phyloP scores from a whole-genome alignment of 2,888 invertebrate genomes.

The Eupithecia dodoneata region DNA sequence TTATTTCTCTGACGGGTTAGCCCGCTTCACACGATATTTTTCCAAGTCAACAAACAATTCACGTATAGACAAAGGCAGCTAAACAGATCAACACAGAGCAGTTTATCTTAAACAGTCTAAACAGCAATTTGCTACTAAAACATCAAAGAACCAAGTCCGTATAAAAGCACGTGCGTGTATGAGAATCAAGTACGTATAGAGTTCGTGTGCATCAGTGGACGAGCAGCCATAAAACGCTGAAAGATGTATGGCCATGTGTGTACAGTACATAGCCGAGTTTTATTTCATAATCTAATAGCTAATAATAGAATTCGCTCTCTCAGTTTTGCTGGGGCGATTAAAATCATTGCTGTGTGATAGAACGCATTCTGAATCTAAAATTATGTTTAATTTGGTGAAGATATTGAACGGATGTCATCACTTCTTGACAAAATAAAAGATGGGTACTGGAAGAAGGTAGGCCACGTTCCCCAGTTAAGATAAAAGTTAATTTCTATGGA shows the following conservation, averaged over 20 bases:
- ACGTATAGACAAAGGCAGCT: not conserved
- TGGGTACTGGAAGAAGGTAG: too few species aligned
- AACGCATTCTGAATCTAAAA: not conserved
- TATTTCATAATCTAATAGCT: conserved; percentile 29
- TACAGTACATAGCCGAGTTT: conserved; percentile 15
- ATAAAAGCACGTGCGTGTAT: not conserved
- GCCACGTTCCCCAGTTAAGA: too few species aligned
- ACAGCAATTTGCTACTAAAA: not conserved
- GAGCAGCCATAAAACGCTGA: conserved; percentile 5
- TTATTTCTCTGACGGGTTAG: not conserved
- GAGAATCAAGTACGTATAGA: not conserved
- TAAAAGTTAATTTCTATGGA: too few species aligned
- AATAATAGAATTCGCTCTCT: conserved; percentile 18
- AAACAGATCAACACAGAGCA: not conserved
- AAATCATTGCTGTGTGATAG: conserved; percentile 1
- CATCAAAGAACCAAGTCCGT: not conserved
- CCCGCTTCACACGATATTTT: not conserved
- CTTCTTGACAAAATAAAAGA: not conserved
- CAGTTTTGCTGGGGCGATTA: conserved; percentile 14
- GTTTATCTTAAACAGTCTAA: not conserved
- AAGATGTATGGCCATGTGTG: conserved; percentile 29
- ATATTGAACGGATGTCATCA: not conserved
- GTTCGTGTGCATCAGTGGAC: conserved; percentile 4
- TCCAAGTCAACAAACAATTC: not conserved
- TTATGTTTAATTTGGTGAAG: not conserved